Base-by-base conservation (phyloP, 2,797 vertebrate species). In the Chelon auratus region DNA sequence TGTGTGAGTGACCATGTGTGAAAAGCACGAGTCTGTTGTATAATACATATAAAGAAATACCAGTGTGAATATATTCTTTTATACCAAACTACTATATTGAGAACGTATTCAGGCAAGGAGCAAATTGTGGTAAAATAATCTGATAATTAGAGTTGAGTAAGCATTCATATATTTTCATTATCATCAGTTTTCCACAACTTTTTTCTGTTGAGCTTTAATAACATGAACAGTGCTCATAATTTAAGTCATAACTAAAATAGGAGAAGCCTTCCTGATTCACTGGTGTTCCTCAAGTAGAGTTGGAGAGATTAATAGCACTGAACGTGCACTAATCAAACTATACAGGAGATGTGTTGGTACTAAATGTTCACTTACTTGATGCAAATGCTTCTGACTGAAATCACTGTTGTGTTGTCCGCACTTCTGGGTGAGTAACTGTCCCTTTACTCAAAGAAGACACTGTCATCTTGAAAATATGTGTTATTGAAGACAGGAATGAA, bases 1-100 rank as follows among this genome's bases (percentile, higher is more conserved):
- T 92, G 79, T 67, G 86, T 83, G 68, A 42, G 37, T 10, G 33
- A 57, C 3, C 20, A 13, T 63, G 26, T 53, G 37, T 64, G 22
- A 53, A 63, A 68, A 61, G 24, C 47, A 54, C 0, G 5, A 59
- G 17, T 55, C 24, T 45, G 13, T 14, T 8, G 48, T 58, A 17
- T 13, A 42, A 62, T 64, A 56, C 9, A 69, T 18, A 30, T 22
- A 30, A 39, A 42, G 17, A 67, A 56, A 51, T 22, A 55, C 5
- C n/a, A 63, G 22, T 30, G 4, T 57, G 5, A 26, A 26, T 55
- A n/a, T 77, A 54, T 53, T 22, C 10, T 36, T 18, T 55, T 7
- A 24, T 62, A 37, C 37, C 48, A 14, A 70, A 68, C 33, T 78
- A 9, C 37, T 22, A 1, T 58, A 36, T 39, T 73, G 13, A 55